A percentile compares a stretch with the other conserved stretches of the same genome.
phyloP scores from a whole-genome alignment of 2,797 vertebrate genomes.

The Periophthalmus magnuspinnatus region DNA sequence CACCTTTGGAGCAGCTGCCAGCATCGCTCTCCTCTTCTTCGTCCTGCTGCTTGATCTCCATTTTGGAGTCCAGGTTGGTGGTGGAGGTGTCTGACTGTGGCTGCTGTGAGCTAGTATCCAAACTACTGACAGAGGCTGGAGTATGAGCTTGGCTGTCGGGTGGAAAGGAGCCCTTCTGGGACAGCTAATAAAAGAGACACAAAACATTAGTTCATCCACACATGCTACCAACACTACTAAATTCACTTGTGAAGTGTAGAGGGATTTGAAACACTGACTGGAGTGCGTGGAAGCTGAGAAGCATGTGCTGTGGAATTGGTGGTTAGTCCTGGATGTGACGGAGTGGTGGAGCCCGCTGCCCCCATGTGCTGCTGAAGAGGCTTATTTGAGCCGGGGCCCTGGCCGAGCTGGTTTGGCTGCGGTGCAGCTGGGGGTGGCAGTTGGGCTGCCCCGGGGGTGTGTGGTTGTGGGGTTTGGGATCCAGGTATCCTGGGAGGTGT shows the following conservation, averaged over 20 bases:
- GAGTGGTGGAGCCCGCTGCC: slow-evolving; percentile 64
- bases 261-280: slow-evolving; percentile 79
- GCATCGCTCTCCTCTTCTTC: slow-evolving; percentile 77
- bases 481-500: slow-evolving; percentile 87
- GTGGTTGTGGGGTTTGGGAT: slow-evolving; percentile 87
- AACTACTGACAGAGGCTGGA: slow-evolving; percentile 89
- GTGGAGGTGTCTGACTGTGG: slow-evolving; percentile 80
- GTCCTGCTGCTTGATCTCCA: slow-evolving; percentile 87
- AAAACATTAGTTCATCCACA: slow-evolving; percentile 8
- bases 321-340: slow-evolving; percentile 75
- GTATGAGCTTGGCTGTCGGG: slow-evolving; percentile 88
- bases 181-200: slow-evolving; percentile 76
- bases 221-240: too few species aligned
- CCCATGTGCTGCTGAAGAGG: slow-evolving; percentile 79
- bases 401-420: slow-evolving; percentile 76
- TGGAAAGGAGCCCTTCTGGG: slow-evolving; percentile 87
- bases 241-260: not conserved
- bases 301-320: slow-evolving; percentile 82
- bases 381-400: slow-evolving; percentile 77
- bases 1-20: slow-evolving; percentile 73
- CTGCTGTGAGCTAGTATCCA: slow-evolving; percentile 86
- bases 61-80: slow-evolving; percentile 82
- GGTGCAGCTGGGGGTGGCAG: slow-evolving; percentile 59
- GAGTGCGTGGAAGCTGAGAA: slow-evolving; percentile 87
- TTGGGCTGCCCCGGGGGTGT: slow-evolving; percentile 87